phyloP scores from a whole-genome alignment of 1,140 invertebrate species.

The Bombus difficillimus region DNA sequence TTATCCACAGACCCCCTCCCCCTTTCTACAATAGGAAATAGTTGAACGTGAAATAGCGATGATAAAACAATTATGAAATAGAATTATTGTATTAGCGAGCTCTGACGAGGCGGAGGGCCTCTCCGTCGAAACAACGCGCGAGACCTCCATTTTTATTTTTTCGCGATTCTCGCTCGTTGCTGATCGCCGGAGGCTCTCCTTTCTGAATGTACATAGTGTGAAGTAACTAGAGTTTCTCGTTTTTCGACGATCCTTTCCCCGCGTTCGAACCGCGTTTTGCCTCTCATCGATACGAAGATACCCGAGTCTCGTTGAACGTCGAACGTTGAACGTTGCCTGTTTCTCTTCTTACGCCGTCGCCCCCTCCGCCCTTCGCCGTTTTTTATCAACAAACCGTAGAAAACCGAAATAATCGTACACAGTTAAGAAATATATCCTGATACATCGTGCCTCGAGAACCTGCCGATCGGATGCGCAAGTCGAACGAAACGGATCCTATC shows the following conservation, averaged over 20 bases:
- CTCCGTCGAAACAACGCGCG: constrained; percentile 1
- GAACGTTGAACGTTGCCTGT: not conserved
- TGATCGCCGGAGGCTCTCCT: constrained; percentile 24
- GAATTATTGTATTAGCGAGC: constrained; percentile 78
- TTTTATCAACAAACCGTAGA: too few species aligned
- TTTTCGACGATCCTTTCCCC: constrained; percentile 8
- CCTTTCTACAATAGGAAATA: constrained; percentile 75
- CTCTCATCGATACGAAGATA: too few species aligned
- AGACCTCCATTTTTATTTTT: constrained; percentile 21
- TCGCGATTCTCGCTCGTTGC: constrained; percentile 8
- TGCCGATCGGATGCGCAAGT: not conserved
- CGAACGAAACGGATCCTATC: not conserved
- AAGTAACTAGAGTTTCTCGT: constrained; percentile 62
- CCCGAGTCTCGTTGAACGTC: not conserved
- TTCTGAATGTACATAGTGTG: constrained; percentile 72
- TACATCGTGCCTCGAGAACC: constrained; percentile 3
- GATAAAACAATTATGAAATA: constrained; percentile 74
- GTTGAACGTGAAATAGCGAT: constrained; percentile 77
- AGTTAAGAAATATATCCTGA: not conserved
- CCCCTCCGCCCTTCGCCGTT: not conserved
- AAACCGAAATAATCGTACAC: not conserved
- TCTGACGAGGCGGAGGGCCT: constrained; percentile 59
- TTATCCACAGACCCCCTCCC: constrained; percentile 25
- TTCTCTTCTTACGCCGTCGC: not conserved
- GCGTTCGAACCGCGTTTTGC: not conserved